A percentile compares a stretch with the other conserved stretches of the same genome.
Conservation (phyloP, 2,888 invertebrate species). For the Fissipunctia ypsillon region DNA sequence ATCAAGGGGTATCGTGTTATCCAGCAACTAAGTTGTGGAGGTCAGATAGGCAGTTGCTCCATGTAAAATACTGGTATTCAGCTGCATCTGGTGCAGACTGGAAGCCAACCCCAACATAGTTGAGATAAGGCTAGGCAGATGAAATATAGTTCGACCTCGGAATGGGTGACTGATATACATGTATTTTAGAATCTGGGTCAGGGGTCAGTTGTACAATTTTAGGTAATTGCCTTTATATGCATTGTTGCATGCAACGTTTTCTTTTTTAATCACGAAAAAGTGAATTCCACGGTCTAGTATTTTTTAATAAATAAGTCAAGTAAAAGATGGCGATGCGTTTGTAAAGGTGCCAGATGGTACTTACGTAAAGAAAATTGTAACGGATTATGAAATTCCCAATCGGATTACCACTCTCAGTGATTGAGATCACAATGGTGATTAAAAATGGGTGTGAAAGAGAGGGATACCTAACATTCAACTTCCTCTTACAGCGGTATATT, state of each 20-base stretch:
- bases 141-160: background rate
- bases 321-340: background rate
- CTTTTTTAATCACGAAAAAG: background rate
- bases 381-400: background rate
- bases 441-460: background rate
- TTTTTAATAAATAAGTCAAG: background rate
- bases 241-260: slow-evolving; percentile 1
- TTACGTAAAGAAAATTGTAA: background rate
- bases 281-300: background rate
- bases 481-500: background rate
- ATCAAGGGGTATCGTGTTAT: too few relatives aligned
- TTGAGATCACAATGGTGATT: background rate
- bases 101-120: too few relatives aligned
- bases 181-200: slow-evolving; percentile 29
- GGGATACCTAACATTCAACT: background rate
- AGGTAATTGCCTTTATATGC: background rate
- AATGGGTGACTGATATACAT: background rate
- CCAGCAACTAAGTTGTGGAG: too few relatives aligned
- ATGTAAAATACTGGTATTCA: too few relatives aligned
- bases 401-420: background rate
- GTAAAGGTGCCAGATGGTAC: background rate
- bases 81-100: too few relatives aligned
- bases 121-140: too few relatives aligned
- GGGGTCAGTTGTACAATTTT: slow-evolving; percentile 23
- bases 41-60: too few relatives aligned